phyloP scores from a whole-genome alignment of 2,797 vertebrate species.

The Loriculus beryllinus region DNA sequence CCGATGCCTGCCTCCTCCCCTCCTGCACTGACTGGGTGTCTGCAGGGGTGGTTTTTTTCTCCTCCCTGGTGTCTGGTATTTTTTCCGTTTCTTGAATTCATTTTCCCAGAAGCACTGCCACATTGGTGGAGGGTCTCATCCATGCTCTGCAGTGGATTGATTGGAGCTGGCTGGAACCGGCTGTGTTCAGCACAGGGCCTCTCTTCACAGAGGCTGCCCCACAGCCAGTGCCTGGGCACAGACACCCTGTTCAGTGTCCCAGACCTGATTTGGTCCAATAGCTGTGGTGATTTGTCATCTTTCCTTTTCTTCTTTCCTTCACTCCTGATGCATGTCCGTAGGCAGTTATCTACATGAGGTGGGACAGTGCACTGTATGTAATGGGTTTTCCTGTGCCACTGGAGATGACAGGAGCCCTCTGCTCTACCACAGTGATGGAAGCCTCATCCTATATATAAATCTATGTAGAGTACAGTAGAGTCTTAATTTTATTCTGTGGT shows the following conservation, averaged over 20 bases:
- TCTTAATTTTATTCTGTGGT: not conserved
- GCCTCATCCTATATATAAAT: not conserved
- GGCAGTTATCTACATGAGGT: not conserved
- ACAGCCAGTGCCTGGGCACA: rapidly evolving
- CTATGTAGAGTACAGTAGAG: not conserved
- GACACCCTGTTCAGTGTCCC: not conserved
- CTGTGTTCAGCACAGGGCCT: not conserved
- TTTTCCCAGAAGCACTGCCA: not conserved
- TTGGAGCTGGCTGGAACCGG: rapidly evolving
- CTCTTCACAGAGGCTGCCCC: rapidly evolving
- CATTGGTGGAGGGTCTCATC: not conserved
- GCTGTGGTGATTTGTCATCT: not conserved
- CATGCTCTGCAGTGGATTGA: rapidly evolving
- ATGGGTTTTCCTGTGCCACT: not conserved
- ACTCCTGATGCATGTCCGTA: not conserved
- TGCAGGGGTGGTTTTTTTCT: not conserved
- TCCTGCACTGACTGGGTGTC: not conserved
- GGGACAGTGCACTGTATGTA: not conserved
- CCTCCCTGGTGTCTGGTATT: not conserved
- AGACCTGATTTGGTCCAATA: not conserved
- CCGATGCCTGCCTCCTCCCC: rapidly evolving
- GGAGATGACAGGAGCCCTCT: not conserved
- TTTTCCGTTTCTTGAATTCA: not conserved
- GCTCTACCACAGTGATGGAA: not conserved
- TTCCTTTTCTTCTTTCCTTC: not conserved